Percentiles rank a stretch among this genome's conserved stretches.
Conservation (phyloP, 2,888 invertebrate genomes). For the Hirtodrosophila cameraria region DNA sequence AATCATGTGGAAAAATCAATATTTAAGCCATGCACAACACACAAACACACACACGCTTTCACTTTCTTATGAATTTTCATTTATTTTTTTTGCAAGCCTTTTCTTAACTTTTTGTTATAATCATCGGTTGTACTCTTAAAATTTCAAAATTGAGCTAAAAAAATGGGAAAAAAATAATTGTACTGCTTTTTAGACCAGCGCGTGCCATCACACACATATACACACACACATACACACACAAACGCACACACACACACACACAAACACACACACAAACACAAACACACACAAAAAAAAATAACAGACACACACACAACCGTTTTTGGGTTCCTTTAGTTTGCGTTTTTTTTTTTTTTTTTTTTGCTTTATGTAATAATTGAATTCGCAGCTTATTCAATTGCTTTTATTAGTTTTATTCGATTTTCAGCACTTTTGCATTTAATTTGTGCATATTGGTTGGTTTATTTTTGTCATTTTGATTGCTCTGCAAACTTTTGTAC, state of each 20-base stretch:
- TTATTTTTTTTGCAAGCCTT: no score
- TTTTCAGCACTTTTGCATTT: conserved; percentile 20
- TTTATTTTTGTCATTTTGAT: conserved; percentile 12
- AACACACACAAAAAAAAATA: no score
- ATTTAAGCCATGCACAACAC: conserved; percentile 48
- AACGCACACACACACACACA: conserved; percentile 19
- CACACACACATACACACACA: conserved; percentile 17
- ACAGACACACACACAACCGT: conserved; percentile 60
- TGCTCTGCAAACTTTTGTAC: conserved; percentile 28
- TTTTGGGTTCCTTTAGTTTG: conserved; percentile 59
- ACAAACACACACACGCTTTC: conserved; percentile 67
- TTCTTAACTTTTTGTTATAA: no score
- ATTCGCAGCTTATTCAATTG: conserved; percentile 19
- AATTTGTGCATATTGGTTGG: conserved; percentile 4
- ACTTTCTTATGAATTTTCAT: conserved; percentile 54
- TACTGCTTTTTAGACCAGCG: conserved; percentile 63
- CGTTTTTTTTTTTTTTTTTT: no score
- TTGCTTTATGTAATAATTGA: conserved; percentile 69
- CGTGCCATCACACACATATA: conserved; percentile 52
- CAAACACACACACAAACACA: conserved; percentile 19
- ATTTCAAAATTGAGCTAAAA: conserved; percentile 20
- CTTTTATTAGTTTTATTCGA: conserved; percentile 20
- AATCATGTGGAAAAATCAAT: conserved; percentile 75
- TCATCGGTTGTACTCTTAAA: no score
- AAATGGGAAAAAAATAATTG: conserved; percentile 61